These are phyloP conservation scores for crab-eating macaque (Macaca fascicularis) DNA, from an alignment of 2,113 vertebrate species.

Conservation along the genomic window DNA sequence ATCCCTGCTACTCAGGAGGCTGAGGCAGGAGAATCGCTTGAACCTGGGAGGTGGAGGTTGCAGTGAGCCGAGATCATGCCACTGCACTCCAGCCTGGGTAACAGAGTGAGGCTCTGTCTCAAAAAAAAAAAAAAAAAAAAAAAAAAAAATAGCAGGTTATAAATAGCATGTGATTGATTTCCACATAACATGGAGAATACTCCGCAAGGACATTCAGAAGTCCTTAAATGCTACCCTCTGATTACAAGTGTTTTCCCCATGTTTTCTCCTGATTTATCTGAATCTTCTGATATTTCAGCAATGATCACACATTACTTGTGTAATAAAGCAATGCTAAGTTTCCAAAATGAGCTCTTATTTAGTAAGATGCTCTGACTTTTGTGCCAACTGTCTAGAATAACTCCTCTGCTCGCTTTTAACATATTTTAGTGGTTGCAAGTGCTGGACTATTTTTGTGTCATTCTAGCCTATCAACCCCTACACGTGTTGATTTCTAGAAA, in stretches of 20 bases:
- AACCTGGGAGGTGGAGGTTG: too few species aligned
- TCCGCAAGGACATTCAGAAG: background rate
- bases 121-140: too few species aligned
- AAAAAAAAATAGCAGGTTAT: background rate
- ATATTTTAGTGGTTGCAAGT: background rate
- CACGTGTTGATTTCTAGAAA: background rate
- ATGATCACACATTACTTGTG: background rate
- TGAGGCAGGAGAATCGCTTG: too few species aligned
- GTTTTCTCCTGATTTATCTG: background rate
- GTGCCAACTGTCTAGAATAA: background rate
- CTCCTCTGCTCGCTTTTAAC: fast-evolving
- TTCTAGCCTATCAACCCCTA: background rate
- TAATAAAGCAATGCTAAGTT: background rate
- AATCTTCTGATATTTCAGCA: background rate
- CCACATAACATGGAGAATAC: background rate
- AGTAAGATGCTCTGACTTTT: fast-evolving
- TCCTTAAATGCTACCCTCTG: background rate
- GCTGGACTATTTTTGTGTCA: background rate
- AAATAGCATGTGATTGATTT: background rate
- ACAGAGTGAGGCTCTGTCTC: too few species aligned
- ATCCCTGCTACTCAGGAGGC: too few species aligned
- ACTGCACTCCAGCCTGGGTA: too few species aligned
- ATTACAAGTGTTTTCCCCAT: background rate
- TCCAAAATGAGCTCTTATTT: background rate
- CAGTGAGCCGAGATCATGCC: too few species aligned